Conservation (phyloP, 1,140 invertebrate genomes). For the Cotesia chilonis region DNA sequence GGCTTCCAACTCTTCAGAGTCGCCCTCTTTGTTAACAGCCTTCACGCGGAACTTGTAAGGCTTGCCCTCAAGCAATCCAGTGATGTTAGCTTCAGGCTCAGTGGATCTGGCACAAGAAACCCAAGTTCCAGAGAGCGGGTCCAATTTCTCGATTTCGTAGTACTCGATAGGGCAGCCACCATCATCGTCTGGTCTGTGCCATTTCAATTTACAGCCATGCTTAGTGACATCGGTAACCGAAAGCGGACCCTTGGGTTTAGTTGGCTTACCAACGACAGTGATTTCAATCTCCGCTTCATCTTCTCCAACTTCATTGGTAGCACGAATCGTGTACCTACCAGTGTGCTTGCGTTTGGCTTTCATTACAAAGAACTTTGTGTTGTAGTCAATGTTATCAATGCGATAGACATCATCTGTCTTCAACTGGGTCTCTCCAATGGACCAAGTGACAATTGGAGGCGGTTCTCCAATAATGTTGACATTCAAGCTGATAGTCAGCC, state of each 20-base stretch:
- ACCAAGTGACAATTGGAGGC: conserved; percentile 91
- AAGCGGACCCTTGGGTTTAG: conserved; percentile 76
- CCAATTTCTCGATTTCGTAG: conserved; percentile 97
- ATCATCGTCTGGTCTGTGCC: conserved; percentile 93
- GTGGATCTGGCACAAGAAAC: conserved; percentile 84
- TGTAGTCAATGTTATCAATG: conserved; percentile 88
- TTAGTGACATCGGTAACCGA: conserved; percentile 91
- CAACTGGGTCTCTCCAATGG: conserved; percentile 80
- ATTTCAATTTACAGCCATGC: conserved; percentile 91
- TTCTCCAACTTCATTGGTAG: conserved; percentile 93
- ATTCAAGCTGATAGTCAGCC: conserved; percentile 88
- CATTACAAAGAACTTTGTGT: conserved; percentile 88
- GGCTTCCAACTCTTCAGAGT: conserved; percentile 94
- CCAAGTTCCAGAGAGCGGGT: conserved; percentile 93
- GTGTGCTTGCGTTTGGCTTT: conserved; percentile 83
- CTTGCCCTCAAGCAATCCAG: conserved; percentile 90
- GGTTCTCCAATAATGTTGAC: conserved; percentile 95
- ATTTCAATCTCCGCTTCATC: conserved; percentile 92
- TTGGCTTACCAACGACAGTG: conserved; percentile 77
- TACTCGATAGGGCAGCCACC: conserved; percentile 92
- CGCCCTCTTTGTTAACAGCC: conserved; percentile 98
- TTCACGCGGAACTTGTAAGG: conserved; percentile 98
- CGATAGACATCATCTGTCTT: conserved; percentile 74
- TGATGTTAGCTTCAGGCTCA: conserved; percentile 84
- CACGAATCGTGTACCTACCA: conserved; percentile 92